Conservation (phyloP, 2,797 vertebrate species). For the Alosa sapidissima region DNA sequence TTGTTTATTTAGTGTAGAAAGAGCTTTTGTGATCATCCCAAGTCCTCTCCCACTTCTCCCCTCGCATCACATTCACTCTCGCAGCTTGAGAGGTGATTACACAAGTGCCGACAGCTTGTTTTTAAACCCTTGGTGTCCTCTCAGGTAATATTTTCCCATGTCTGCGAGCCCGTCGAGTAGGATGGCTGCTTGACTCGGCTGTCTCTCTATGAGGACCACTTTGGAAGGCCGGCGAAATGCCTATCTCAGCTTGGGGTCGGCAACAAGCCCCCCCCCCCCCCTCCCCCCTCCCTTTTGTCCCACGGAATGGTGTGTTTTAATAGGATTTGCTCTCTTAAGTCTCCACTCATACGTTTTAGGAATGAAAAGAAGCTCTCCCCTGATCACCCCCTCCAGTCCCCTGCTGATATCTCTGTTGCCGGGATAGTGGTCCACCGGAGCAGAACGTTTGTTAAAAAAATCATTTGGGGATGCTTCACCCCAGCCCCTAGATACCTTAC, state of each 20-base stretch:
- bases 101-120: neutral
- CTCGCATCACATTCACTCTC: neutral
- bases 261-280: slow-evolving; percentile 58
- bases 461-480: slow-evolving; percentile 57
- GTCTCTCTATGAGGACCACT: slow-evolving; percentile 52
- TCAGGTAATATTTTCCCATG: slow-evolving; percentile 27
- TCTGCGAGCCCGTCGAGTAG: slow-evolving; percentile 34
- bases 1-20: neutral
- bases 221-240: slow-evolving; percentile 64
- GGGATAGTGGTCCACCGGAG: slow-evolving; percentile 66
- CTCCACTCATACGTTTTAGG: slow-evolving; percentile 61
- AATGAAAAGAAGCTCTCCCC: slow-evolving; percentile 26
- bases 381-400: slow-evolving; percentile 44
- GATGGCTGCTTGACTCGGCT: slow-evolving; percentile 64
- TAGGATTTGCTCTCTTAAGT: slow-evolving; percentile 74
- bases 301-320: slow-evolving; percentile 71
- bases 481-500: slow-evolving; percentile 43
- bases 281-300: slow-evolving; percentile 62
- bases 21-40: neutral
- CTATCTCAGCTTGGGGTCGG: slow-evolving; percentile 67
- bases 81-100: neutral
- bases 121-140: neutral
- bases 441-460: slow-evolving; percentile 64
- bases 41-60: neutral
- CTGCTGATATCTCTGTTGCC: slow-evolving; percentile 76